Base-by-base conservation (phyloP, 2,888 invertebrate genomes). In the Yponomeuta evonymella region DNA sequence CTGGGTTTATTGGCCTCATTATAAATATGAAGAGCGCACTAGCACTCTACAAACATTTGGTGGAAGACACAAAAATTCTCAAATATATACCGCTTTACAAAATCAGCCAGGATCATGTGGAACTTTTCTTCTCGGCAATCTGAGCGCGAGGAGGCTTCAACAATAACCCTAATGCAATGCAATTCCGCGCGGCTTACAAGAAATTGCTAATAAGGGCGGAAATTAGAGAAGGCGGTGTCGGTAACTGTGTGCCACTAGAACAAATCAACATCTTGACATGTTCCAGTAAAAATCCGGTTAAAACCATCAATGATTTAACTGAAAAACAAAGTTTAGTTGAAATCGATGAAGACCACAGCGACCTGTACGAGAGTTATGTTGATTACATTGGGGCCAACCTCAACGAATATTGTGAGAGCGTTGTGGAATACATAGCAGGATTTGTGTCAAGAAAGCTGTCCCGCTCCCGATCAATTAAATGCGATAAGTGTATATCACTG, bases 111-210 rank as follows among this genome's bases (percentile, higher is more conserved):
- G 73, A 73, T 30, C 71, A 73, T 66, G 12, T 73, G 36, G 71
- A 73, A n/a, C 62, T 73, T 48, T 72, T 74, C 70, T 71, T 70
- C 71, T 29, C 69, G 1, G 70, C 73, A 23, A 66, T 72, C 11
- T 5, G 73, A 58, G 72, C 73, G 36, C 70, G 70, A 66, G 72
- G 71, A 11, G 73, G 73, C 36, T 73, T 71, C 65, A 73, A 73
- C 62, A 71, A 73, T 69, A 73, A 73, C 63, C 72, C 71, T 9
- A 73, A 71, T 9, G 73, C 72, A 4, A 67, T 67, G 2, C 71
- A 71, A 15, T 67, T 71, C 30, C 11, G 67, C 15, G 67, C 71
- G 1, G 71, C 67, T 51, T 71, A 23, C 36, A 67, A 71, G 58
- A 67, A 29, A 62, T 43, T 71, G 23, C 11, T 71, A 11, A 71